Evolutionary conservation across 2,113 vertebrate genomes (phyloP), one percentile per base, ranked within the genome.

Genomic region (Myiozetetes cayanensis): DNA sequence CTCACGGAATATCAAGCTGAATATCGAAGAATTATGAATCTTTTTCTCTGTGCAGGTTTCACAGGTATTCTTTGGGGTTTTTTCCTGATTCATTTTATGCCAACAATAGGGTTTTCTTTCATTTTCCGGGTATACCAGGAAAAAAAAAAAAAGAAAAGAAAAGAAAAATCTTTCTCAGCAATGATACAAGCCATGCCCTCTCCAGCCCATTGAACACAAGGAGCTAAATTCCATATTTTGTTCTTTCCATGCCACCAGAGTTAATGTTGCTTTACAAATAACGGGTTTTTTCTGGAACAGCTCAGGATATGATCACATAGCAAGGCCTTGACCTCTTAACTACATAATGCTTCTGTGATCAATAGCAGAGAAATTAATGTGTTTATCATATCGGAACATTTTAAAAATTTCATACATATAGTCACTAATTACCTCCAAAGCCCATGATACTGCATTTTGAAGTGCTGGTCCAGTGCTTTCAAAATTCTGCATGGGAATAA

Each of bases 321-420:
- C 58, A 87, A 37, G 47, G 72, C 58, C 74, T 47, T 90, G 87
- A 95, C 94, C 96, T 79, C 56, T 88, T 70, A 68, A 66, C 89
- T 96, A 49, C 89, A 67, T 96, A 96, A 96, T 96, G 94, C 75
- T 94, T 96, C 79, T 83, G 81, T 85, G 70, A 96, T 97, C 94
- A 82, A 97, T 96, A 97, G 68, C 61, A 82, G 62, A 91, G 89
- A 89, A 95, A 96, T 96, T 96, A 93, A 94, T 94, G 92, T 96
- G 88, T 91, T 96, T 91, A 91, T 92, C 79, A 67, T 88, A 95
- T 85, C 83, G 65, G 41, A 75, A 35, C 80, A 59, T 76, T 88
- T 87, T 87, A 24, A 84, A 92, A 78, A 70, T 82, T 80, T 92
- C 85, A 91, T 94, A 61, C 35, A 23, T 47, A 27, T 47, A 22